These are phyloP conservation scores for Rhinichthys osculus DNA, from an alignment of 2,797 vertebrate species.

Conservation along the genomic window DNA sequence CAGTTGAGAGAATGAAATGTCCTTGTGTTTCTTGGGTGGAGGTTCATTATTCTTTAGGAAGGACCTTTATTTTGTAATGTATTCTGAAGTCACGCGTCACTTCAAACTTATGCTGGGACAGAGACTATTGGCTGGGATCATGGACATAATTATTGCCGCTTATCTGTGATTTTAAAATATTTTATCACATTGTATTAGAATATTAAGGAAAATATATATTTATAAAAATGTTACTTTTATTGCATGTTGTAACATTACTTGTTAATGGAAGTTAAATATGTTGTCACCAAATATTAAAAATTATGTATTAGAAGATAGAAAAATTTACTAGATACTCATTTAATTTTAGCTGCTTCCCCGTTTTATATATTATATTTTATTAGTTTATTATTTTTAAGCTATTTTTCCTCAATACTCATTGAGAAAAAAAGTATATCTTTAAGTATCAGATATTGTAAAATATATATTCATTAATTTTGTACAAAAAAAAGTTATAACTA, in stretches of 20 bases:
- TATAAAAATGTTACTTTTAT: background rate
- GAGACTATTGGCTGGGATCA: no score
- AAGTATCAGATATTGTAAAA: no score
- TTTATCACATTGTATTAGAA: background rate
- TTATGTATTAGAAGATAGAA: background rate
- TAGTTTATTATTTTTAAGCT: background rate
- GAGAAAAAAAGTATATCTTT: no score
- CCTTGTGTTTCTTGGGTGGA: background rate
- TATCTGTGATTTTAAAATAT: background rate
- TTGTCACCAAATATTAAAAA: background rate
- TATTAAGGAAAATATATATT: background rate
- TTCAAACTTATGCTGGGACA: background rate
- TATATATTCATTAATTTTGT: no score
- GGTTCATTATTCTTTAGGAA: background rate
- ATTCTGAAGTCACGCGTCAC: background rate
- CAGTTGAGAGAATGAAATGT: background rate
- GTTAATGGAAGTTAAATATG: background rate
- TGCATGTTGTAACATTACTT: background rate
- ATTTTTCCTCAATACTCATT: background rate
- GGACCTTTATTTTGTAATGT: conserved; percentile 23
- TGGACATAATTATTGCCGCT: background rate
- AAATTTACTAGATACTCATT: background rate
- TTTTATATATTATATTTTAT: background rate
- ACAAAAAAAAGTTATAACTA: no score
- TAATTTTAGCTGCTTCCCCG: background rate